Conservation (phyloP, 2,797 vertebrate species). For the Microctenopoma lineatum region DNA sequence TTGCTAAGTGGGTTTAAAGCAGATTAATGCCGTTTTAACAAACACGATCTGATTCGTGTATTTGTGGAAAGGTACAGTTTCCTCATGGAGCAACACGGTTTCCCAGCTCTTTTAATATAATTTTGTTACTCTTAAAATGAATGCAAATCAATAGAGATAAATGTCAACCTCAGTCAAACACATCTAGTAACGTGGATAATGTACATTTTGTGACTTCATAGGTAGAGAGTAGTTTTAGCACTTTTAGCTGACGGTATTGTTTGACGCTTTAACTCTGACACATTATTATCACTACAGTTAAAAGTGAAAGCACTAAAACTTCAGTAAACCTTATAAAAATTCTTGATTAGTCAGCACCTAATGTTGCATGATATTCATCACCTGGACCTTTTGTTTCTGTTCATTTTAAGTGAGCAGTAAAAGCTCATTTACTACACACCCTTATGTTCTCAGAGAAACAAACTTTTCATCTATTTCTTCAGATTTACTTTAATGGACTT, state of each 20-base stretch:
- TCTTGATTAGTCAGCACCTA: neutral
- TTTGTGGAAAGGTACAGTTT: too few relatives aligned
- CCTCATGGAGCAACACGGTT: too few relatives aligned
- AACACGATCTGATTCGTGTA: too few relatives aligned
- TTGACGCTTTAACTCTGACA: slow-evolving; percentile 1
- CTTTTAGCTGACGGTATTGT: neutral
- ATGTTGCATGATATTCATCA: slow-evolving; percentile 49
- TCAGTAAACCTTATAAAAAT: neutral
- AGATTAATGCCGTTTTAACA: too few relatives aligned
- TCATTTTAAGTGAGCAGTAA: slow-evolving; percentile 57
- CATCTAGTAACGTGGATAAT: too few relatives aligned
- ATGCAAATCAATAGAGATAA: too few relatives aligned
- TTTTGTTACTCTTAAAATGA: too few relatives aligned
- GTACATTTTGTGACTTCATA: neutral
- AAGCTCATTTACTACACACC: slow-evolving; percentile 50
- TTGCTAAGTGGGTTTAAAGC: too few relatives aligned
- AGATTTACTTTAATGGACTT: slow-evolving; percentile 47
- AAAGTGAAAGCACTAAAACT: neutral
- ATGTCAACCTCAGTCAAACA: too few relatives aligned
- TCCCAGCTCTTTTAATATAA: too few relatives aligned
- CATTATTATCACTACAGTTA: neutral
- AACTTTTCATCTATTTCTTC: slow-evolving; percentile 26
- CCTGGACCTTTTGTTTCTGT: slow-evolving; percentile 46
- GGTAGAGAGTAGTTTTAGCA: neutral
- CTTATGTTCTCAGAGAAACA: slow-evolving; percentile 35